A percentile compares a stretch with the other conserved stretches of the same genome.
phyloP scores from a whole-genome alignment of 2,797 vertebrate species.

The Remorina albescens region DNA sequence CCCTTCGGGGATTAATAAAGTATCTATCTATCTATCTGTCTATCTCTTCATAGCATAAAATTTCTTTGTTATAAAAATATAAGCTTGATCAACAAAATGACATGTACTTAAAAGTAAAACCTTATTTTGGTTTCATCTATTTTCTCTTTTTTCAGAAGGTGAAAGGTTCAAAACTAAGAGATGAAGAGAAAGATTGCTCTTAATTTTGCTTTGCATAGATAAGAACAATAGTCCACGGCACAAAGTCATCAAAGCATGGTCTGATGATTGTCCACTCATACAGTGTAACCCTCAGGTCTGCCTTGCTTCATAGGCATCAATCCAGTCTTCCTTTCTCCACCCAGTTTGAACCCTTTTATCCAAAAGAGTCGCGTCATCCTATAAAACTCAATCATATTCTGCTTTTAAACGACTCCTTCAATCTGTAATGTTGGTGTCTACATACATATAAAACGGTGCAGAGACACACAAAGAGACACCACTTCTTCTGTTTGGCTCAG shows the following conservation, averaged over 20 bases:
- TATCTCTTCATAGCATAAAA: not conserved
- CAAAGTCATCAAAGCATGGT: constrained; percentile 32
- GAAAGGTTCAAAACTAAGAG: constrained; percentile 9
- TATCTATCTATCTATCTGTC: too few species aligned
- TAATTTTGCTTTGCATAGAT: not conserved
- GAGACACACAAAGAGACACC: constrained; percentile 19
- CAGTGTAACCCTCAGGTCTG: constrained; percentile 30
- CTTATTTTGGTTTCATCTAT: too few species aligned
- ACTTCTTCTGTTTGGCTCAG: not conserved
- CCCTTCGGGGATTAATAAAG: too few species aligned
- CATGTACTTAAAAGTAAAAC: too few species aligned
- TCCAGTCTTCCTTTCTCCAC: constrained; percentile 19
- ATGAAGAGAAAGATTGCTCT: constrained; percentile 1
- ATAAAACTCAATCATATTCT: constrained; percentile 1
- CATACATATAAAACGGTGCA: not conserved
- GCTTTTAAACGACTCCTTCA: not conserved
- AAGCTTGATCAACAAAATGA: not conserved
- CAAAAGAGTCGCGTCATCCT: constrained; percentile 43
- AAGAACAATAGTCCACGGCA: constrained; percentile 8
- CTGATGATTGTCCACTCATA: constrained; percentile 16
- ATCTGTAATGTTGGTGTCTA: not conserved
- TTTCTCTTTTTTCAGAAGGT: constrained; percentile 21
- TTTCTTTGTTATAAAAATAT: not conserved
- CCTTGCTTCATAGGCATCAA: constrained; percentile 2
- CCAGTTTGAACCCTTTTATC: constrained; percentile 44